A percentile compares a stretch with the other conserved stretches of the same genome.
Evolutionary conservation across 2,797 vertebrate species (phyloP).

Genomic region (Ctenochaetus hawaiiensis): DNA sequence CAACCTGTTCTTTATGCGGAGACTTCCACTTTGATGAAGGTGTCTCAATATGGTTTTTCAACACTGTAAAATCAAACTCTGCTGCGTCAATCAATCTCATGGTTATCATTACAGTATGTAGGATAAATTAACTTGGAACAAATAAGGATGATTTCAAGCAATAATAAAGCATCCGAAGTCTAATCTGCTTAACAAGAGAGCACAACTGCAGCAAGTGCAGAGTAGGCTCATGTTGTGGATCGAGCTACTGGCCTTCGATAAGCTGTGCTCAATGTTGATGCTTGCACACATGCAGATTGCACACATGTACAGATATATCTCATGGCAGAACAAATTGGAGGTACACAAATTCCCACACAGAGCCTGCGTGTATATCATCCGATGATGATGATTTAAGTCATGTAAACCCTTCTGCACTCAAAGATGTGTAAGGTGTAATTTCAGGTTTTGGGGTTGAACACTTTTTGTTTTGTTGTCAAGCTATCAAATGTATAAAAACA

Average conservation of each 20-base stretch:
- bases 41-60: too few species aligned
- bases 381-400: too few species aligned
- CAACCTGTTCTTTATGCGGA: not conserved
- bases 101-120: not conserved
- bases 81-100: not conserved
- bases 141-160: not conserved
- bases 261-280: too few species aligned
- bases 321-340: too few species aligned
- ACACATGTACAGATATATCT: too few species aligned
- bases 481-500: conserved; percentile 33
- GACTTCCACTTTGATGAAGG: not conserved
- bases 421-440: too few species aligned
- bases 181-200: not conserved
- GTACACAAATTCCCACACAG: too few species aligned
- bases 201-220: not conserved
- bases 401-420: too few species aligned
- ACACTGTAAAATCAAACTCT: not conserved
- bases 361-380: too few species aligned
- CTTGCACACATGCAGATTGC: too few species aligned
- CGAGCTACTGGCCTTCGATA: not conserved
- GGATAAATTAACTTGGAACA: conserved; percentile 4
- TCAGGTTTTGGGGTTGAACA: not conserved
- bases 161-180: not conserved
- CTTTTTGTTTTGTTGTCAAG: conserved; percentile 20
- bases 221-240: not conserved